A percentile compares a stretch with the other conserved stretches of the same genome.
These are phyloP conservation scores for Norana najaformis DNA, from an alignment of 2,888 invertebrate genomes.

Conservation along the genomic window DNA sequence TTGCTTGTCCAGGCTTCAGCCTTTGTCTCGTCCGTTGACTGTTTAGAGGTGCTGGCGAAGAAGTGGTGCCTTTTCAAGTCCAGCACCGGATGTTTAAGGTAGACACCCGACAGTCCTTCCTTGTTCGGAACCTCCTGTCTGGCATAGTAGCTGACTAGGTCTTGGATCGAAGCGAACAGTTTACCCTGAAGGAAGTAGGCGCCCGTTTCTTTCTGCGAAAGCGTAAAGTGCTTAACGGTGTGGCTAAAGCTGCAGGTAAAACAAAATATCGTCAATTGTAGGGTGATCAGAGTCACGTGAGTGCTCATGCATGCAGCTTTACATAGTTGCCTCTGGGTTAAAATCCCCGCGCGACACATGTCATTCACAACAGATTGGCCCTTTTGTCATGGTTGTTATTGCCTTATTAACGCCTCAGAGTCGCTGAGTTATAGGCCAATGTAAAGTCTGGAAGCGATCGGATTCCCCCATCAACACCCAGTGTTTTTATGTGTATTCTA, in stretches of 20 bases:
- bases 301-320: too few species aligned
- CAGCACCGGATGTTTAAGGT: neutral
- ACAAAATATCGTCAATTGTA: neutral
- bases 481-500: too few species aligned
- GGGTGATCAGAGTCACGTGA: too few species aligned
- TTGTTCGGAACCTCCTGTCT: conserved; percentile 17
- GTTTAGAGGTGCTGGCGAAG: neutral
- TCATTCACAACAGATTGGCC: too few species aligned
- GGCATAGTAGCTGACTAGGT: neutral
- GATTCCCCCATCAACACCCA: too few species aligned
- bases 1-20: neutral
- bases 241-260: neutral
- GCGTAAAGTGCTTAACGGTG: neutral
- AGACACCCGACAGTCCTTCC: neutral
- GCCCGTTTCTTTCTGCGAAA: conserved; percentile 8
- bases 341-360: too few species aligned
- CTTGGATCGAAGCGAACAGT: neutral
- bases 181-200: neutral
- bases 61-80: neutral
- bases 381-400: too few species aligned
- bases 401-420: too few species aligned
- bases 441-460: too few species aligned
- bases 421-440: too few species aligned
- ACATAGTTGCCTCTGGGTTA: neutral
- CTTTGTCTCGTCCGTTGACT: neutral